A percentile compares a stretch with the other conserved stretches of the same genome.
These are phyloP conservation scores for Drosophila punjabiensis DNA, from an alignment of 1,140 invertebrate species.

Conservation along the genomic window DNA sequence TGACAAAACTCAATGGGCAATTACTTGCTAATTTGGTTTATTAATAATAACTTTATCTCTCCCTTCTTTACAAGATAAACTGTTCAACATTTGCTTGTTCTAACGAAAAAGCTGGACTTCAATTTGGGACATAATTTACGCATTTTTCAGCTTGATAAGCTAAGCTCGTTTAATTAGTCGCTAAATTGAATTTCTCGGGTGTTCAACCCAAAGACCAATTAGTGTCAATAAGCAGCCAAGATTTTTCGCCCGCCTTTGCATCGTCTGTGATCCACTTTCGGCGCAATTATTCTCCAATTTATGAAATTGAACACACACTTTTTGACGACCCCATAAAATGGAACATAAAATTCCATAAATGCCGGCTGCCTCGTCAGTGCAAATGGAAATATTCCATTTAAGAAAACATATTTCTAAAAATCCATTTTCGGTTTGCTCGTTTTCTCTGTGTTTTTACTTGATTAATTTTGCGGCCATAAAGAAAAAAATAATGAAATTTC, in stretches of 20 bases:
- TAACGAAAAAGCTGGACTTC: not conserved
- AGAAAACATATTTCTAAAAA: constrained; percentile 43
- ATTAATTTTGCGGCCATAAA: constrained; percentile 75
- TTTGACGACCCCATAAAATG: constrained; percentile 63
- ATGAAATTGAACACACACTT: constrained; percentile 69
- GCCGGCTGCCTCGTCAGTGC: constrained; percentile 23
- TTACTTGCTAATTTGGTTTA: not conserved
- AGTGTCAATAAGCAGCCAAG: constrained; percentile 63
- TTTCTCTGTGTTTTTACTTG: constrained; percentile 63
- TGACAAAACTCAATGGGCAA: not conserved
- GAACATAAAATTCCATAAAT: constrained; percentile 71
- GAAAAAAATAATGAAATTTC: constrained; percentile 43
- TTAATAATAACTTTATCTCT: not conserved
- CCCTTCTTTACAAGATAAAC: not conserved
- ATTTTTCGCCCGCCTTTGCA: constrained; percentile 36
- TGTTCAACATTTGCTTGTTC: not conserved
- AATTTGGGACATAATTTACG: constrained; percentile 19
- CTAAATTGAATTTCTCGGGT: constrained; percentile 39
- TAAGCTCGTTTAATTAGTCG: constrained; percentile 38
- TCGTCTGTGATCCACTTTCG: constrained; percentile 18
- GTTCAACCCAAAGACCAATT: constrained; percentile 53
- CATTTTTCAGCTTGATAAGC: constrained; percentile 21
- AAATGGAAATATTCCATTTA: constrained; percentile 71
- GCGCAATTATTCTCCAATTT: constrained; percentile 74
- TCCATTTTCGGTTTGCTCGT: constrained; percentile 22